Evolutionary conservation across 2,797 vertebrate genomes (phyloP).

Genomic region (Centropyge bicolor): DNA sequence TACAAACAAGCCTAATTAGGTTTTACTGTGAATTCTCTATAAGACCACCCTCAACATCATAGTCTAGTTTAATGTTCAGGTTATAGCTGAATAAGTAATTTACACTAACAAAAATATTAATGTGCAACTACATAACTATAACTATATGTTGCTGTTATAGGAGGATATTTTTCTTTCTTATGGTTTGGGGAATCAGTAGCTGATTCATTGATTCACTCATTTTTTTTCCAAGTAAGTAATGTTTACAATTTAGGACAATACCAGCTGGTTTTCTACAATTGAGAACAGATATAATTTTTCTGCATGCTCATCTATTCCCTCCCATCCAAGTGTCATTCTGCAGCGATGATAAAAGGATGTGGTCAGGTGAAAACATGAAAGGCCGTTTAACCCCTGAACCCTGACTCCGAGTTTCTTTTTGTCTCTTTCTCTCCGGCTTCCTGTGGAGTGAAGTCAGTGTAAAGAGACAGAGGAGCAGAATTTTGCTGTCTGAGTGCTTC

Average conservation of each 20-base stretch:
- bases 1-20: neutral
- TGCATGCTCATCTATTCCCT: neutral
- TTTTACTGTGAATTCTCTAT: neutral
- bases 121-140: no score
- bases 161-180: neutral
- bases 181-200: neutral
- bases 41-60: neutral
- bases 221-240: neutral
- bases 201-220: neutral
- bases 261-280: neutral
- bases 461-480: constrained; percentile 1
- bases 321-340: constrained; percentile 6
- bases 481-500: constrained; percentile 19
- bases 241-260: constrained; percentile 2
- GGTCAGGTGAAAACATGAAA: constrained; percentile 37
- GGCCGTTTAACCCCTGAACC: constrained; percentile 41
- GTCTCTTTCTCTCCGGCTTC: constrained; percentile 48
- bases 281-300: neutral
- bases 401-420: constrained; percentile 45
- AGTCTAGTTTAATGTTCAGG: neutral
- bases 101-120: neutral
- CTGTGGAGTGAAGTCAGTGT: constrained; percentile 41
- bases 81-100: neutral
- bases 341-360: constrained; percentile 43
- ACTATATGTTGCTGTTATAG: neutral